Evolutionary conservation across 2,888 invertebrate species (phyloP).

Genomic region (Branchellion lobata): DNA sequence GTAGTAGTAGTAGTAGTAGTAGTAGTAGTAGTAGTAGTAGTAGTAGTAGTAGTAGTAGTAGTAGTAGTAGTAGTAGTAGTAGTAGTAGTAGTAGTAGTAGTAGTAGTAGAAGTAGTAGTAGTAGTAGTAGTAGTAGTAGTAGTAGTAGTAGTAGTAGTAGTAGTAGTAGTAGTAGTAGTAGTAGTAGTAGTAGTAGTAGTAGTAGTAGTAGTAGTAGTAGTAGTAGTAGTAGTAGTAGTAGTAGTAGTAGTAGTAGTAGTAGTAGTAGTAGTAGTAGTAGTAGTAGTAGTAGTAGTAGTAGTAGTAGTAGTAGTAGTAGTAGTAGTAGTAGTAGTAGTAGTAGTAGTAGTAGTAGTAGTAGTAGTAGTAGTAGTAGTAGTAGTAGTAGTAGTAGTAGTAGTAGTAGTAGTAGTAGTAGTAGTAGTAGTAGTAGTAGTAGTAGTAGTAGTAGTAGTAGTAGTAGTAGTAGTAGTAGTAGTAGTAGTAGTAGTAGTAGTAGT

Average conservation of each 20-base stretch:
- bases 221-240: slow-evolving; percentile 14
- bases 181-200: background rate
- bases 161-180: slow-evolving; percentile 23
- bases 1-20: background rate
- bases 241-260: slow-evolving; percentile 14
- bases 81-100: background rate
- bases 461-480: background rate
- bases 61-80: background rate
- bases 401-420: background rate
- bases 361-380: background rate
- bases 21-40: background rate
- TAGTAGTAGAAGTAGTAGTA: background rate
- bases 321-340: background rate
- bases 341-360: background rate
- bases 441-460: background rate
- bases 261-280: background rate
- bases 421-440: background rate
- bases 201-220: background rate
- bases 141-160: slow-evolving; percentile 13
- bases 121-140: background rate
- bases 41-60: too few species aligned
- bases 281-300: background rate
- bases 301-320: background rate
- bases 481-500: background rate
- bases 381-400: background rate